phyloP scores from a whole-genome alignment of 2,113 vertebrate species.

The cattle (Bos taurus) region ARS-UCD2.0 NC_037334.1:26951501-26952000 shows the following conservation, averaged over 20 bases:
- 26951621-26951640: neutral
- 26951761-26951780: neutral
- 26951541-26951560: neutral
- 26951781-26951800: neutral
- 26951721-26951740: neutral
- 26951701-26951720: neutral
- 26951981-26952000: neutral
- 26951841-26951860: conserved; percentile 27
- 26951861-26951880: neutral
- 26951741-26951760: conserved; percentile 11
- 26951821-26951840: conserved; percentile 31
- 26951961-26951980: conserved; percentile 42
- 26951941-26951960: conserved; percentile 34
- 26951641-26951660: neutral
- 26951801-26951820: neutral
- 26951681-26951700: neutral
- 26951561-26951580: neutral
- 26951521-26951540: neutral
- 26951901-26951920: neutral
- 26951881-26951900: conserved; percentile 5
- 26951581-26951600: neutral
- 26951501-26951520: neutral
- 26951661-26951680: neutral
- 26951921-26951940: conserved; percentile 1
- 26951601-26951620: neutral